Evolutionary conservation across 2,888 invertebrate species (phyloP).

Genomic region (Temnothorax unifasciatus): DNA sequence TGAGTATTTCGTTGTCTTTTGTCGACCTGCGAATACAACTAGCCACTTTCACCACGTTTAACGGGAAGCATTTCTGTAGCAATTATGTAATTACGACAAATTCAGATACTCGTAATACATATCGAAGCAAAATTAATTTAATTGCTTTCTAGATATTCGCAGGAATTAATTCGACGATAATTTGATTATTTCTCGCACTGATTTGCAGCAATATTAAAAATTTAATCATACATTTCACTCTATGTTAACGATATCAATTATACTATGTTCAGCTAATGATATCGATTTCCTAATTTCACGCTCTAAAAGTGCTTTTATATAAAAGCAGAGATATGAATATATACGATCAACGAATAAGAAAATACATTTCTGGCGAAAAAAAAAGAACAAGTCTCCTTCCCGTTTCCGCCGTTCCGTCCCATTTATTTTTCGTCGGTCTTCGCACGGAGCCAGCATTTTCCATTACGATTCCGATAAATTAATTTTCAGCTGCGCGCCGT

Average conservation of each 20-base stretch:
- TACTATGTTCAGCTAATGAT: constrained; percentile 3
- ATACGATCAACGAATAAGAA: constrained; percentile 46
- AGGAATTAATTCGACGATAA: constrained; percentile 38
- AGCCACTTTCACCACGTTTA: constrained; percentile 37
- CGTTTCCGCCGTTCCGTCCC: constrained; percentile 49
- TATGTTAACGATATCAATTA: constrained; percentile 25
- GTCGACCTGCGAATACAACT: constrained; percentile 10
- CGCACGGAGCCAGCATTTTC: constrained; percentile 77
- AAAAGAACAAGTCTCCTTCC: constrained; percentile 47
- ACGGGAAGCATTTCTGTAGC: constrained; percentile 30
- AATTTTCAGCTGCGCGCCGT: constrained; percentile 78
- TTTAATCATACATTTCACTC: constrained; percentile 13
- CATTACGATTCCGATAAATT: constrained; percentile 81
- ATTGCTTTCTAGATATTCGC: constrained; percentile 36
- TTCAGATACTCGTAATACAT: constrained; percentile 36
- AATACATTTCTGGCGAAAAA: constrained; percentile 72
- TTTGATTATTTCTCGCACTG: constrained; percentile 39
- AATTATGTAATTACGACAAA: constrained; percentile 47
- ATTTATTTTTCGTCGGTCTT: constrained; percentile 74
- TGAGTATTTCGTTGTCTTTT: constrained; percentile 45
- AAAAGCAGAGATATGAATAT: not conserved
- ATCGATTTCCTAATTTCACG: constrained; percentile 23
- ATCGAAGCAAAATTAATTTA: constrained; percentile 42
- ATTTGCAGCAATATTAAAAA: constrained; percentile 22
- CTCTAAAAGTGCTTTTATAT: constrained; percentile 10